Base-by-base conservation (phyloP, 2,888 invertebrate species). In the Ochropleura plecta region DNA sequence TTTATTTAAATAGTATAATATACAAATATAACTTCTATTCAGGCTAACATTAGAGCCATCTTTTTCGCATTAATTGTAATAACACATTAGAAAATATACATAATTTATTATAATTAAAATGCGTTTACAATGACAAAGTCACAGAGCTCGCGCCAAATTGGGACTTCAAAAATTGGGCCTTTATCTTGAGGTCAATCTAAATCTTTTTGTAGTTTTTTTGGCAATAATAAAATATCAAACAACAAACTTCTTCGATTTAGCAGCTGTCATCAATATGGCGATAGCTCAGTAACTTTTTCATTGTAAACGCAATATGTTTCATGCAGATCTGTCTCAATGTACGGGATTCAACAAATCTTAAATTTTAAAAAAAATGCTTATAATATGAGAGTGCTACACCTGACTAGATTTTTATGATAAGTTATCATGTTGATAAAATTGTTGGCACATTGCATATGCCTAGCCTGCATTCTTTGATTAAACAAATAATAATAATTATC, bases 331-430 rank as follows among this genome's bases (percentile, higher is more conserved):
- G 20, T 30, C 1, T 30, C 30, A 48, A 59, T 40, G 3, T n/a
- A 60, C 8, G 30, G 12, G n/a, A 62, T 79, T 70, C 5, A 53
- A 8, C 5, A 60, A 80, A 49, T n/a, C n/a, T 57, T 55, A n/a
- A 71, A 76, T 53, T 8, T 30, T 53, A 18, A 20, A 46, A 40
- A 18, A 66, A 18, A 18, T 20, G 10, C 76, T 77, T 81, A 77
- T 8, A 53, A 64, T 59, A 70, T 44, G 20, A 59, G 65, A 70
- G 63, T 79, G 79, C 46, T 42, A 51, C 51, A 59, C 40, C 63
- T 64, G 79, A 80, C 79, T 80, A 80, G 79, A 80, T 59, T 83
- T 59, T 57, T 64, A 64, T 60, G 16, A 18, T 75, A 60, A 64
- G 20, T 55, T 63, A 63, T 14, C 30, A 20, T 60, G 48, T 42